Conservation (phyloP, 2,113 vertebrate genomes). For the Guaruba guarouba region DNA sequence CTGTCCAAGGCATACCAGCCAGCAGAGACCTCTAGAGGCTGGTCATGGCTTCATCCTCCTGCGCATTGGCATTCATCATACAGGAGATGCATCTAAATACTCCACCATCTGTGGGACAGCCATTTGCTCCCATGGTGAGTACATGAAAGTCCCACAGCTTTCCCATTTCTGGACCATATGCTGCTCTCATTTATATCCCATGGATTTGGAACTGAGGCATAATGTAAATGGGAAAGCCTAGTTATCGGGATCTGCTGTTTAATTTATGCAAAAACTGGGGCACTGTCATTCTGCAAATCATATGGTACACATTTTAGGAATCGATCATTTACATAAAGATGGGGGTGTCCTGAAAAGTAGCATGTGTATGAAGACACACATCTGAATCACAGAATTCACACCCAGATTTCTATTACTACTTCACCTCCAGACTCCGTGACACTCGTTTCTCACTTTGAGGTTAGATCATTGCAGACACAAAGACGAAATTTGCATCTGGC, state of each 20-base stretch:
- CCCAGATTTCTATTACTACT: background rate
- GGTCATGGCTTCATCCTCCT: background rate
- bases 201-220: slow-evolving; percentile 50
- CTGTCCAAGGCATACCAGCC: background rate
- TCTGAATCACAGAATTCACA: background rate
- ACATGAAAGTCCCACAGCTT: slow-evolving; percentile 64
- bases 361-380: background rate
- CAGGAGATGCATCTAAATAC: background rate
- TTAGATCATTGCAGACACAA: background rate
- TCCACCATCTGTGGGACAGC: slow-evolving; percentile 56
- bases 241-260: slow-evolving; percentile 16
- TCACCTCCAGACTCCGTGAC: background rate
- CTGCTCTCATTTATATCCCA: slow-evolving; percentile 58
- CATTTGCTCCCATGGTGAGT: slow-evolving; percentile 54
- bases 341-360: background rate
- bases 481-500: background rate
- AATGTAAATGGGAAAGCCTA: slow-evolving; percentile 41
- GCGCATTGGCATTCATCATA: slow-evolving; percentile 17
- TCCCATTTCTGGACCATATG: slow-evolving; percentile 60
- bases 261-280: slow-evolving; percentile 43
- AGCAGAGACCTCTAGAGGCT: slow-evolving; percentile 48
- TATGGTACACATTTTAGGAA: background rate
- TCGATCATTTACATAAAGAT: slow-evolving; percentile 4
- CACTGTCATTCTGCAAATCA: slow-evolving; percentile 29
- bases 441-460: background rate